These are phyloP conservation scores for Drosophila sucinea DNA, from an alignment of 1,140 invertebrate species.

Conservation along the genomic window DNA sequence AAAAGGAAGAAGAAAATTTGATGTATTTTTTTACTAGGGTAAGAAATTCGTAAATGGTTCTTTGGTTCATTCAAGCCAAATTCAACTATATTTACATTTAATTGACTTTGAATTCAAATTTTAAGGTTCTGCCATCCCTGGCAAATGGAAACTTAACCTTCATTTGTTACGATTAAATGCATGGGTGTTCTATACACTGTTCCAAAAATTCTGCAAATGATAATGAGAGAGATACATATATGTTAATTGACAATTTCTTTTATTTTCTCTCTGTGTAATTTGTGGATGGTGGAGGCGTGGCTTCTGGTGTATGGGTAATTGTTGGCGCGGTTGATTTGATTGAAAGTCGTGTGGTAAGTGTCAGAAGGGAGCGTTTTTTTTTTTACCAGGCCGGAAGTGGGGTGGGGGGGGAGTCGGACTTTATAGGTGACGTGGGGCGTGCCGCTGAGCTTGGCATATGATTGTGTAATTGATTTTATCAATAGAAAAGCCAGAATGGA, in stretches of 20 bases:
- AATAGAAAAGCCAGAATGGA: conserved; percentile 43
- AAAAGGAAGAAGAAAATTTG: no score
- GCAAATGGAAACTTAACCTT: conserved; percentile 50
- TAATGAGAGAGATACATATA: no score
- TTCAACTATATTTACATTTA: no score
- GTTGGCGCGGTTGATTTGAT: conserved; percentile 72
- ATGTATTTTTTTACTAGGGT: no score
- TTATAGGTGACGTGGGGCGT: conserved; percentile 33
- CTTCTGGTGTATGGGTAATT: conserved; percentile 67
- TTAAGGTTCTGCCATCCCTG: conserved; percentile 32
- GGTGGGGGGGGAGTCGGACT: background rate
- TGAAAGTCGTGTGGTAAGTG: conserved; percentile 68
- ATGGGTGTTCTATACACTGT: conserved; percentile 20
- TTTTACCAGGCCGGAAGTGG: no score
- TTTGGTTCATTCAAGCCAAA: no score
- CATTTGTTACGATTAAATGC: conserved; percentile 59
- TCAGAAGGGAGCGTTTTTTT: conserved; percentile 27
- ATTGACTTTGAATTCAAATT: background rate
- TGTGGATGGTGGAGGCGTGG: conserved; percentile 26
- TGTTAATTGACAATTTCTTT: background rate
- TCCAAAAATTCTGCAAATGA: background rate
- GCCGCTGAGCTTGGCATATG: conserved; percentile 65
- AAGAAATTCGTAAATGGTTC: no score
- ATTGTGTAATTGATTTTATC: conserved; percentile 79
- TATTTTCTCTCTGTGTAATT: conserved; percentile 3